Conservation (phyloP, 2,113 vertebrate species). For the Etheostoma cragini region DNA sequence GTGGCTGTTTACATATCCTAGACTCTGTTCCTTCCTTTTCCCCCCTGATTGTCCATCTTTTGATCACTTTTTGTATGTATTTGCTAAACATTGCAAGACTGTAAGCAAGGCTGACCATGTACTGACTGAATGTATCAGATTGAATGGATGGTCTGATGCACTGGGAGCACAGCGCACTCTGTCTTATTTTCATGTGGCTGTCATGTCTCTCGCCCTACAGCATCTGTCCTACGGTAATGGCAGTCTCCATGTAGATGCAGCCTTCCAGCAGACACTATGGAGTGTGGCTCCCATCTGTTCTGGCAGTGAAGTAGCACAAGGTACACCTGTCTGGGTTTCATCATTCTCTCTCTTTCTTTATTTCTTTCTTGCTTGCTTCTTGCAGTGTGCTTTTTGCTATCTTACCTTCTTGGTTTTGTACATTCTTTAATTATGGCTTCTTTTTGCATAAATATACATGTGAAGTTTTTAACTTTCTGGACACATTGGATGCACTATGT, state of each 20-base stretch:
- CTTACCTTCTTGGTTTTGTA: not conserved
- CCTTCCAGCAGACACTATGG: slow-evolving; percentile 98
- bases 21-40: not conserved
- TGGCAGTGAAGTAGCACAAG: slow-evolving; percentile 96
- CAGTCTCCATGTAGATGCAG: slow-evolving; percentile 93
- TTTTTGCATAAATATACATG: not conserved
- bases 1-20: no score
- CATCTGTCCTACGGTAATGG: slow-evolving; percentile 93
- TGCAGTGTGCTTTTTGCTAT: not conserved
- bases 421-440: not conserved
- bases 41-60: not conserved
- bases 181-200: not conserved
- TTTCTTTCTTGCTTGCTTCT: not conserved
- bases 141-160: not conserved
- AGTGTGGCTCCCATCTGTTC: slow-evolving; percentile 97
- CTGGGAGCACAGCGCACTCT: not conserved
- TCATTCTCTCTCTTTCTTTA: not conserved
- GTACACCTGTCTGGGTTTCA: slow-evolving; percentile 71
- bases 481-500: not conserved
- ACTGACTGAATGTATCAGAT: not conserved
- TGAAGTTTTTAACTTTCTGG: not conserved
- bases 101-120: not conserved
- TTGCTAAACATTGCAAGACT: not conserved
- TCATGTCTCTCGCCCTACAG: slow-evolving; percentile 71
- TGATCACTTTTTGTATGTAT: not conserved